Evolutionary conservation across 2,113 vertebrate genomes (phyloP).

Genomic region (Vulpes ferrilata): DNA sequence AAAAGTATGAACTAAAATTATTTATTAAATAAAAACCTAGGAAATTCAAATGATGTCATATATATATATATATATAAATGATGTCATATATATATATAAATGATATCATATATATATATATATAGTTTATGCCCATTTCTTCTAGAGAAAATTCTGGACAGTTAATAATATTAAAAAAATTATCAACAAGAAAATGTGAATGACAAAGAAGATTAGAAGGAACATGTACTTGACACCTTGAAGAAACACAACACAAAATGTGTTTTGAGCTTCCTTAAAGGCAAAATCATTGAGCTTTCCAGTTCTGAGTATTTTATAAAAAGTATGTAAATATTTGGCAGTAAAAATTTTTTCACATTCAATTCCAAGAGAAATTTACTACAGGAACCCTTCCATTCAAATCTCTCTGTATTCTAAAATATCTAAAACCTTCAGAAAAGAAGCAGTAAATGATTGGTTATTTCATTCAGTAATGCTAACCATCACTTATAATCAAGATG

Average conservation of each 20-base stretch:
- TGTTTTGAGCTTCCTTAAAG: neutral
- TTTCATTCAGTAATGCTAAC: neutral
- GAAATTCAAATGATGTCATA: slow-evolving; percentile 21
- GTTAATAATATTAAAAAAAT: neutral
- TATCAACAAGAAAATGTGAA: slow-evolving; percentile 47
- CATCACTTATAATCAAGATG: neutral
- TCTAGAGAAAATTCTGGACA: slow-evolving; percentile 27
- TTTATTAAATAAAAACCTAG: neutral
- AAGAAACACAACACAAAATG: neutral
- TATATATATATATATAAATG: neutral
- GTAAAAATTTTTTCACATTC: neutral
- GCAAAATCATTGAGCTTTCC: neutral
- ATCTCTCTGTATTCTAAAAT: neutral
- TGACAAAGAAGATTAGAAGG: slow-evolving; percentile 4
- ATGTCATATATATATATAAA: neutral
- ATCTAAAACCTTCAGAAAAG: neutral
- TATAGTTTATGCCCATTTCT: neutral
- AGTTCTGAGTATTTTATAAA: slow-evolving; percentile 31
- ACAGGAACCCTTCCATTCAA: neutral
- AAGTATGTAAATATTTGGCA: neutral
- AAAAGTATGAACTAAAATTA: slow-evolving; percentile 41
- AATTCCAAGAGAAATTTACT: slow-evolving; percentile 1
- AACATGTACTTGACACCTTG: neutral
- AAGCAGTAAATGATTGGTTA: neutral
- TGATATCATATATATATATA: neutral